Conservation (phyloP, 2,888 invertebrate species). For the Scaptomyza reducta region DNA sequence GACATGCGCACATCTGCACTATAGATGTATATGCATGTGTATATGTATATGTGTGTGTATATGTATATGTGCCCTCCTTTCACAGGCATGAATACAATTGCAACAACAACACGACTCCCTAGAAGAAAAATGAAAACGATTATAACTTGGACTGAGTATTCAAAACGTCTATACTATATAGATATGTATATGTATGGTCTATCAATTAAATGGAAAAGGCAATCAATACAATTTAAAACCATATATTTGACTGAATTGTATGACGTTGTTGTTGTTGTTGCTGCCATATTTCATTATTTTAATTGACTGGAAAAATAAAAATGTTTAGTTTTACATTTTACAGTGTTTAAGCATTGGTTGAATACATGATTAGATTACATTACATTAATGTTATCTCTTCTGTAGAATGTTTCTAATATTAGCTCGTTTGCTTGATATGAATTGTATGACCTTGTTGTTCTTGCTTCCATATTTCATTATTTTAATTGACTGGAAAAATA, state of each 20-base stretch:
- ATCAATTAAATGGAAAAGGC: constrained; percentile 11
- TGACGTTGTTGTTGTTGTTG: background rate
- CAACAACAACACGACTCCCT: constrained; percentile 37
- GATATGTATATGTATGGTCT: background rate
- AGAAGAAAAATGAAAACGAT: background rate
- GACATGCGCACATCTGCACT: constrained; percentile 64
- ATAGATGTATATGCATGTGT: too few relatives aligned
- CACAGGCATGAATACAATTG: constrained; percentile 51
- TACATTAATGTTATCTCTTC: too few relatives aligned
- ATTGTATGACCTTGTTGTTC: background rate
- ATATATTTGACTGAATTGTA: background rate
- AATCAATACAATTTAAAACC: constrained; percentile 17
- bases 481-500: constrained; percentile 4
- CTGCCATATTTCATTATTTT: background rate
- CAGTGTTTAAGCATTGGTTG: too few relatives aligned
- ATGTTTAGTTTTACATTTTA: too few relatives aligned
- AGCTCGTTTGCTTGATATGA: background rate
- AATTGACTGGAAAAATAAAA: background rate
- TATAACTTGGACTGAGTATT: background rate
- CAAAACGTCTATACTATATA: background rate
- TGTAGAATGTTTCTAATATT: too few relatives aligned
- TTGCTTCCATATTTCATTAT: background rate
- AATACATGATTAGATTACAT: too few relatives aligned
- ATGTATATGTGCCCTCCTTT: constrained; percentile 48
- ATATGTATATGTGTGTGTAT: constrained; percentile 39